These are phyloP conservation scores for Tetragnatha versicolor DNA, from an alignment of 1,140 invertebrate species.

Conservation along the genomic window DNA sequence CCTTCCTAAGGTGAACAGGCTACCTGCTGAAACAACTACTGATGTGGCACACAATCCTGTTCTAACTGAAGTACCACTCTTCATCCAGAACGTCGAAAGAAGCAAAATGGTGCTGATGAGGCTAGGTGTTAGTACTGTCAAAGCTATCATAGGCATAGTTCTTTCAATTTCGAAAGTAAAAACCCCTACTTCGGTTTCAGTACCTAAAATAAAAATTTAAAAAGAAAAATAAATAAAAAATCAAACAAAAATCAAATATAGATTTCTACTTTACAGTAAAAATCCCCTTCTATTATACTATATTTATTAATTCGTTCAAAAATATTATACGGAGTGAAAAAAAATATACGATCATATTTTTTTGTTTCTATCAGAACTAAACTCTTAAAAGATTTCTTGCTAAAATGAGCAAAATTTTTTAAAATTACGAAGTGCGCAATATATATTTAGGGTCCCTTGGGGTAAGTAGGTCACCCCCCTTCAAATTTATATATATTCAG, in stretches of 20 bases:
- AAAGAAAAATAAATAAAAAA: neutral
- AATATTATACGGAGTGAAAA: neutral
- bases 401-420: no score
- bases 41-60: neutral
- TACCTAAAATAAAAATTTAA: neutral
- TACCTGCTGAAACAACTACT: neutral
- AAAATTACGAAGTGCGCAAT: no score
- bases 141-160: constrained; percentile 17
- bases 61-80: neutral
- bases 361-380: neutral
- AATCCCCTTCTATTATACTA: neutral
- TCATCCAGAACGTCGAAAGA: constrained; percentile 27
- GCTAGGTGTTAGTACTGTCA: constrained; percentile 8
- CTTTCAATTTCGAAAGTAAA: constrained; percentile 1
- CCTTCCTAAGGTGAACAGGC: constrained; percentile 7
- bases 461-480: no score
- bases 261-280: neutral
- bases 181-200: neutral
- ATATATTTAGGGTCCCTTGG: no score
- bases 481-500: no score
- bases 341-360: neutral
- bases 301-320: neutral
- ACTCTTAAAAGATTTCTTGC: no score
- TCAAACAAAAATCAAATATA: neutral
- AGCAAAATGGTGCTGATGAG: neutral